These are phyloP conservation scores for Luehdorfia chinensis DNA, from an alignment of 1,140 invertebrate species.

Conservation along the genomic window DNA sequence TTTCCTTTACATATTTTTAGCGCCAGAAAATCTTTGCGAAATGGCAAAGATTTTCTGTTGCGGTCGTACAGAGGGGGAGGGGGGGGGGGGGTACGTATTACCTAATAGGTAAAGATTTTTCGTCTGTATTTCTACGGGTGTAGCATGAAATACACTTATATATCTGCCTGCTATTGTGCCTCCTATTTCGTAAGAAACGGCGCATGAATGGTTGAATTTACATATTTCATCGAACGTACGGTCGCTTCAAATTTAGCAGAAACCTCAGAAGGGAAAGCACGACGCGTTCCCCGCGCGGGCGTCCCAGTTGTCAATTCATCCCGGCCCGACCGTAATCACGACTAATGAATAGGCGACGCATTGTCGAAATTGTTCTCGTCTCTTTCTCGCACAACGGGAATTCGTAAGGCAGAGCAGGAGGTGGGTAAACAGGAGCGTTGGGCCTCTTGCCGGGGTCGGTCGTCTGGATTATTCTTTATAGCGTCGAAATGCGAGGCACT, in stretches of 20 bases:
- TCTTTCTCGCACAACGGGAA: constrained; percentile 37
- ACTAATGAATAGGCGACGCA: constrained; percentile 71
- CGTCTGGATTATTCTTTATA: constrained; percentile 69
- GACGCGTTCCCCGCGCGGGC: constrained; percentile 40
- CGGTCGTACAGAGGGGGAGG: too few species aligned
- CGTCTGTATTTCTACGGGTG: too few species aligned
- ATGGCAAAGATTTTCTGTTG: too few species aligned
- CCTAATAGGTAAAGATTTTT: too few species aligned
- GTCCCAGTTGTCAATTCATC: constrained; percentile 72
- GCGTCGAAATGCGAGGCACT: constrained; percentile 64
- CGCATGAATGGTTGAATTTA: too few species aligned
- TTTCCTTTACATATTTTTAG: too few species aligned
- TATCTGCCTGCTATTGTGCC: too few species aligned
- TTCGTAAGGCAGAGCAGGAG: constrained; percentile 44
- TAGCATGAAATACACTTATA: too few species aligned
- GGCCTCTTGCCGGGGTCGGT: constrained; percentile 44
- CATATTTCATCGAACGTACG: constrained; percentile 48
- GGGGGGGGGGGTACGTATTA: too few species aligned
- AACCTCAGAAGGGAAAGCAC: constrained; percentile 61
- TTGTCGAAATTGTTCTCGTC: constrained; percentile 52
- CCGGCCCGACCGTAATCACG: constrained; percentile 55
- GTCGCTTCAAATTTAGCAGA: constrained; percentile 61
- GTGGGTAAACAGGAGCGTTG: constrained; percentile 37
- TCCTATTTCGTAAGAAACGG: too few species aligned
- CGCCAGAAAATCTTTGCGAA: too few species aligned